phyloP scores from a whole-genome alignment of 2,888 invertebrate species.

The Netelia melanura region DNA sequence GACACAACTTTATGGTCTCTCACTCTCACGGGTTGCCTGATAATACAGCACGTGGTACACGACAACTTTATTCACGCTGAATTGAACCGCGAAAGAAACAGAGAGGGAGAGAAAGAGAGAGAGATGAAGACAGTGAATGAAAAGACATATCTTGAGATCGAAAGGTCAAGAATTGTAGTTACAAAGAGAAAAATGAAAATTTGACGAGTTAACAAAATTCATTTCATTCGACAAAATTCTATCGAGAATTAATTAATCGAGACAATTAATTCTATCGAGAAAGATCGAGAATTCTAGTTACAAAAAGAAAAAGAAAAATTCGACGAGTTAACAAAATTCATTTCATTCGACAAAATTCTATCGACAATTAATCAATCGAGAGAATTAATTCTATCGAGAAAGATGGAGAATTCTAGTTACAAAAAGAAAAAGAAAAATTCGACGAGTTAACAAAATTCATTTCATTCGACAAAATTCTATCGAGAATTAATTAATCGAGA shows the following conservation, averaged over 20 bases:
- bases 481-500: background rate
- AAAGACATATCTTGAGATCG: conserved; percentile 2
- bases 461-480: conserved; percentile 16
- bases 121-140: background rate
- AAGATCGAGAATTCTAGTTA: too few species aligned
- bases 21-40: conserved; percentile 27
- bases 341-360: too few species aligned
- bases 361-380: too few species aligned
- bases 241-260: background rate
- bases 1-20: conserved; percentile 59
- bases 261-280: too few species aligned
- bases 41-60: conserved; percentile 60
- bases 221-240: conserved; percentile 12
- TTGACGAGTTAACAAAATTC: background rate
- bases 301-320: too few species aligned
- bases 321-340: too few species aligned
- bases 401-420: background rate
- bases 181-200: background rate
- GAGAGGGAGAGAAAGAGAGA: conserved; percentile 30
- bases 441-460: background rate
- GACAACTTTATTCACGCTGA: conserved; percentile 62
- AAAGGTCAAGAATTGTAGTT: conserved; percentile 12
- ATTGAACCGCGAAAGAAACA: conserved; percentile 34
- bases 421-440: background rate
- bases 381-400: background rate